Base-by-base conservation (phyloP, 2,888 invertebrate species). In the Amphipoea oculea region DNA sequence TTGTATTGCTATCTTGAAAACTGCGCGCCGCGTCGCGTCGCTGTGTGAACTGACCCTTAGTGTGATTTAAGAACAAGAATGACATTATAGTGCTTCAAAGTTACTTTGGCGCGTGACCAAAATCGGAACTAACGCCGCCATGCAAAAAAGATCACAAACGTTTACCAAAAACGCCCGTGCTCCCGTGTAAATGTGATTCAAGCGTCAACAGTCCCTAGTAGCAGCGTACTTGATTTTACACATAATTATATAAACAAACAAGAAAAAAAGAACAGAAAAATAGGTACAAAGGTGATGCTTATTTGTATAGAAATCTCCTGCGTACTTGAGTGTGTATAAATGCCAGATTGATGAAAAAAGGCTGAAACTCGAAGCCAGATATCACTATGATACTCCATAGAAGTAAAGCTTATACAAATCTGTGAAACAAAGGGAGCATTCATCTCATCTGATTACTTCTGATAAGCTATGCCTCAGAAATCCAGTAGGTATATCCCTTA, bases 381-480 rank as follows among this genome's bases (percentile, higher is more conserved):
- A 29, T 69, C 20, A 29, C 12, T 48, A 29, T 12, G 29, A 48
- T 68, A 29, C 20, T 29, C 11, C 29, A 2, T 48, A 36, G 36
- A 17, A 11, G 4, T 48, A 17, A 45, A n/a, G 4, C 29, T 42
- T 36, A 20, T n/a, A 63, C 3, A n/a, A 70, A 66, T 57, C 5
- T 9, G 45, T 40, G n/a, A 57, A 11, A 36, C 51, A 36, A 40
- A 57, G 23, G 5, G 14, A 9, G 36, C 2, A 69, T 69, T 63
- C 1, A 65, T 12, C 23, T 23, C 29, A 14, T 17, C 51, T n/a
- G 40, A 54, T 57, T 20, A 48, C 14, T 75, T 29, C 48, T 14
- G 48, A 81, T 57, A 63, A 76, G n/a, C 9, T 54, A 63, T 20
- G 45, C 40, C 42, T 42, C 63, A 57, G n/a, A 73, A 45, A 12